A percentile compares a stretch with the other conserved stretches of the same genome.
Conservation (phyloP, 2,113 vertebrate species). For the Gopherus evgoodei region DNA sequence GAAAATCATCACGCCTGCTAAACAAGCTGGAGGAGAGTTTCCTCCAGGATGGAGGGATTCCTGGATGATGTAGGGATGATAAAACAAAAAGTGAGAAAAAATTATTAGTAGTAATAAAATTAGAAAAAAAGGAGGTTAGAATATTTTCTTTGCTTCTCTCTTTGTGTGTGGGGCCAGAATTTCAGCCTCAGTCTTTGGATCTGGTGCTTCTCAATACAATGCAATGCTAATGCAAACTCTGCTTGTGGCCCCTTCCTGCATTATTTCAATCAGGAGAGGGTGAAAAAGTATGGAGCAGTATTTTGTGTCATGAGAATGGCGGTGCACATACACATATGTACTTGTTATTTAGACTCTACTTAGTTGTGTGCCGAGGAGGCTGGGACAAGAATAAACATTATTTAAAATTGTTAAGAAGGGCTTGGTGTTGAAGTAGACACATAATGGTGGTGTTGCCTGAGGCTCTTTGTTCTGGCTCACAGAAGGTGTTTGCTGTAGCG, state of each 20-base stretch:
- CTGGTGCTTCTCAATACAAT: neutral
- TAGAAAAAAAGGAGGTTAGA: neutral
- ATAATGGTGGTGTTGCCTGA: neutral
- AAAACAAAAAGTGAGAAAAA: neutral
- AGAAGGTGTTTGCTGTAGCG: neutral
- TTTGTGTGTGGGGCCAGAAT: neutral
- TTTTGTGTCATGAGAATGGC: neutral
- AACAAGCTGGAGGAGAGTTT: neutral
- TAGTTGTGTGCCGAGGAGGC: neutral
- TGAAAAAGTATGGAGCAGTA: neutral
- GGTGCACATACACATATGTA: neutral
- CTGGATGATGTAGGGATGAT: neutral
- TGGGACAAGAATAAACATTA: neutral
- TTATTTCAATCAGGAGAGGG: neutral
- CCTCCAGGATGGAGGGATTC: neutral
- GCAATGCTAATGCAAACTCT: neutral
- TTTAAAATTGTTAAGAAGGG: neutral
- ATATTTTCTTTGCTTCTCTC: neutral
- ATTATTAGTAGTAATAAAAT: neutral
- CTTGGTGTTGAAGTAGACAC: neutral
- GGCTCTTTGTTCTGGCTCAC: neutral
- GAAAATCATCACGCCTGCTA: neutral
- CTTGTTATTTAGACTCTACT: neutral
- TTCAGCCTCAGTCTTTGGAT: too few relatives aligned
- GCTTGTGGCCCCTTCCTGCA: neutral